Base-by-base conservation (phyloP, 2,113 vertebrate genomes). In the Halcyon malimbica region DNA sequence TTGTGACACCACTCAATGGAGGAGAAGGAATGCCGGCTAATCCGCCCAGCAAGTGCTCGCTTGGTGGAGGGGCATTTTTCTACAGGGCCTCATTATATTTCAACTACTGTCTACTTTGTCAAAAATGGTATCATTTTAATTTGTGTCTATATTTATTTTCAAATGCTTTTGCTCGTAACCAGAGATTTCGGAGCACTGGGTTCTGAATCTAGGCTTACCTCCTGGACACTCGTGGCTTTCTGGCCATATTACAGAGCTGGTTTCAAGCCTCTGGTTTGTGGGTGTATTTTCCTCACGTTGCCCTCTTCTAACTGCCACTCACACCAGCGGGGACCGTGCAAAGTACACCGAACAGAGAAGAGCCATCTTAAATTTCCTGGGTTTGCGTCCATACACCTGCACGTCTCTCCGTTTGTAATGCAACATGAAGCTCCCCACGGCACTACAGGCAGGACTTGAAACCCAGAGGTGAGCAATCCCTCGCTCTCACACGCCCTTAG, bases 1-100 rank as follows among this genome's bases (percentile, higher is more conserved):
- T 98, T 98, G 98, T 98, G 98, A 99, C 98, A 98, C 97, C 94
- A 89, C 97, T 98, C 98, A 97, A 98, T 97, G 97, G 97, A 98
- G 97, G 96, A 98, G 94, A 92, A 98, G 98, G 98, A 98, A 99
- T 98, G 98, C 98, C 98, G 97, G 98, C 97, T 98, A 98, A 98
- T 98, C 98, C 98, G n/a, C 98, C 98, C 97, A 96, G 98, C 98
- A 97, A 98, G 94, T 97, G 97, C 96, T 97, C 73, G n/a, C 96
- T 96, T 97, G 91, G 98, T 97, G 97, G 98, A 90, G 97, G 96
- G 96, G 96, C 96, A 97, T 98, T 98, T 98, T 96, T 97, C 97
- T 97, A 90, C 96, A 97, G 97, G 80, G 97, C 95, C 98, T 97
- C 97, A 98, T 98, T 98, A 96, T 96, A 97, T 98, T 98, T 98